These are phyloP conservation scores for Carpatolechia fugitivella DNA, from an alignment of 2,888 invertebrate genomes.

Conservation along the genomic window DNA sequence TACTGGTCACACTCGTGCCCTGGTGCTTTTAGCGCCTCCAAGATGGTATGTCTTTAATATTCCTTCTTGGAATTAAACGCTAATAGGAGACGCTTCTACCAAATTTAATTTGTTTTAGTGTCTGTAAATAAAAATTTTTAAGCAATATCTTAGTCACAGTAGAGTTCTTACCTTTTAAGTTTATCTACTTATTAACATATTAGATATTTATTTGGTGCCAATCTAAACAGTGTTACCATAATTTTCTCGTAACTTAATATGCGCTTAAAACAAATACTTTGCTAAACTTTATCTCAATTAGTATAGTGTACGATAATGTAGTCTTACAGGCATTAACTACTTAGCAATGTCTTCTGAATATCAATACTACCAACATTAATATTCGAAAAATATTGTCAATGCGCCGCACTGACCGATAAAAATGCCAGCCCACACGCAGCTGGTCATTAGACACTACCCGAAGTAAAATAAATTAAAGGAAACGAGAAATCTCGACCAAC, in stretches of 20 bases:
- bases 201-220: conserved; percentile 29
- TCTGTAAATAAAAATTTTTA: too few species aligned
- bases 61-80: conserved; percentile 38
- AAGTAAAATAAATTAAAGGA: conserved; percentile 76
- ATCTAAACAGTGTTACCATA: conserved; percentile 25
- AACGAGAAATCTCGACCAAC: conserved; percentile 71
- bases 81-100: conserved; percentile 22
- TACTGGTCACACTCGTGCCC: conserved; percentile 39
- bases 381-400: conserved; percentile 75
- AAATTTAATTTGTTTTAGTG: not conserved
- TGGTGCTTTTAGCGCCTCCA: conserved; percentile 65
- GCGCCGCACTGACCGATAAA: conserved; percentile 70
- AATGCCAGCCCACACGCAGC: conserved; percentile 76
- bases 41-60: conserved; percentile 38
- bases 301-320: conserved; percentile 30
- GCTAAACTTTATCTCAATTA: conserved; percentile 45
- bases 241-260: conserved; percentile 28
- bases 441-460: conserved; percentile 76
- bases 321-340: conserved; percentile 27
- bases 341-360: conserved; percentile 45
- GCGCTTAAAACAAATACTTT: conserved; percentile 15
- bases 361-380: conserved; percentile 65
- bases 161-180: not conserved
- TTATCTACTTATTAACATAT: conserved; percentile 8
- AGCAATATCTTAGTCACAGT: too few species aligned